Base-by-base conservation (phyloP, 2,888 invertebrate genomes). In the Pegoplata infirma region DNA sequence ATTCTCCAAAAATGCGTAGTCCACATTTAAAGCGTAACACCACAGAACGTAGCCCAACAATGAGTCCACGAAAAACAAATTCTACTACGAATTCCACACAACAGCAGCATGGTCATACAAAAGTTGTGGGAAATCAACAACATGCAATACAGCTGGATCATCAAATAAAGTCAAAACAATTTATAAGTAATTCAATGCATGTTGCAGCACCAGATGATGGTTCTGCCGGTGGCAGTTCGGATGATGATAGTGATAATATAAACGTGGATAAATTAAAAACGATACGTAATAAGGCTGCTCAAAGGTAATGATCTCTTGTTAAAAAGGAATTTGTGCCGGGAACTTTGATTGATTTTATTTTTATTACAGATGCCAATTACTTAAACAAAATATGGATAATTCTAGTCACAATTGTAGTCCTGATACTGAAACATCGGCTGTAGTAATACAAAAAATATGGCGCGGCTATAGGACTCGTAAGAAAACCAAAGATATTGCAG, bases 361-460 rank as follows among this genome's bases (percentile, higher is more conserved):
- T n/a, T n/a, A 36, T 47, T 56, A 2, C 49, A 72, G 80, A 63
- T 81, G 81, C 23, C 83, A 85, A 46, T 84, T 86, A 59, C 85
- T 86, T 32, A 84, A 86, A 55, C 86, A 89, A 56, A 87, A 85
- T 69, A 56, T 82, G 51, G 84, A 84, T 36, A 81, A 82, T 40
- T 79, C 84, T 14, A 80, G 82, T 80, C 79, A 84, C n/a, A 85
- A 82, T 63, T 76, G 64, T 19, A 56, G 55, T 56, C 73, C 77
- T 14, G 66, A 81, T 53, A 87, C 89, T 0, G 91, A 91, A 82
- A 85, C 86, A 0, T 92, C 96, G 0, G 96, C 96, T 0, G 92
- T 95, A 32, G 93, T 93, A 23, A 96, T 97, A 85, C 97, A 97
- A 90, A 94, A 94, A 88, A 92, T 94, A 90, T 97, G 97, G 97